Base-by-base conservation (phyloP, 2,797 vertebrate species). In the Myotis findleyi region DNA sequence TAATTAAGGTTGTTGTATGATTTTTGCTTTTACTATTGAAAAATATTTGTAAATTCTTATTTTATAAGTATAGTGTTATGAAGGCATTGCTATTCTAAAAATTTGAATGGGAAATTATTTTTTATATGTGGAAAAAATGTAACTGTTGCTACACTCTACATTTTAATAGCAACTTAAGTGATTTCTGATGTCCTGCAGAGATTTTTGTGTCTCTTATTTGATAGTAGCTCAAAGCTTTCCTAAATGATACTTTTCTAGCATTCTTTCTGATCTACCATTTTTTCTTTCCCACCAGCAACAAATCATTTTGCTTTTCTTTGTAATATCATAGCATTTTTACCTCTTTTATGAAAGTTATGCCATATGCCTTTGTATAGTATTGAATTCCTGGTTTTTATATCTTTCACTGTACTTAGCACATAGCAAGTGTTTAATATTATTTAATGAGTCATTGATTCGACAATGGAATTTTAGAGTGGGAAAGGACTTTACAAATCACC, bases 261-360 rank as follows among this genome's bases (percentile, higher is more conserved):
- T 91, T 89, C n/a, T 73, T 25, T 55, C 38, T 76, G 17, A 89
- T 23, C 38, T 0, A 41, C 36, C n/a, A 20, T 89, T 21, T 84
- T 89, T 62, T 59, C n/a, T 96, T 23, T 89, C 13, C 66, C 13
- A 62, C 23, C 9, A 91, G 23, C 20, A 77, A 21, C 27, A 84
- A 83, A 13, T 84, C 77, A 72, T 89, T 95, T 87, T 95, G 36
- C 27, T 94, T 87, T 83, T 51, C 77, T 90, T 75, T 86, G 80
- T 85, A 77, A 11, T 94, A 41, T 72, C 30, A 57, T 64, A 69
- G 36, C 36, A 55, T 91, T 92, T 89, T 83, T 51, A 82, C 59
- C 41, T 91, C 12, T 84, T 87, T 83, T 76, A 64, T 79, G 72
- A 84, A 92, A 59, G 30, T 51, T 80, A 47, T 18, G 16, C 16